These are phyloP conservation scores for Andrena marginata DNA, from an alignment of 2,888 invertebrate species.

Conservation along the genomic window DNA sequence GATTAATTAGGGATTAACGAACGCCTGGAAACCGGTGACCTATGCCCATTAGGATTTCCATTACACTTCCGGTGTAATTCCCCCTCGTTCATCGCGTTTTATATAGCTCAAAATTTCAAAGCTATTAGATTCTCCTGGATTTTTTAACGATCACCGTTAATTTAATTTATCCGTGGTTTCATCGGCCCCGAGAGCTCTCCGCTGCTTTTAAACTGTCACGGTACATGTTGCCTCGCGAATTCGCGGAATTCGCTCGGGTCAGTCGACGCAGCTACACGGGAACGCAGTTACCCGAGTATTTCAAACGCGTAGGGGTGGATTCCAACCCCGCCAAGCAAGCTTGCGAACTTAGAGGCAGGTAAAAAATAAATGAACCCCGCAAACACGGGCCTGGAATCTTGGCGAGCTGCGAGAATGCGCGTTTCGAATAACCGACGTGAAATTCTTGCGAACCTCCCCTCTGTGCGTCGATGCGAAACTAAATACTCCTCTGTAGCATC, in stretches of 20 bases:
- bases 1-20: neutral
- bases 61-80: neutral
- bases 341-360: neutral
- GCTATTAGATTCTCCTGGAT: neutral
- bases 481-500: neutral
- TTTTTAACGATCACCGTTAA: neutral
- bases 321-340: neutral
- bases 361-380: slow-evolving; percentile 35
- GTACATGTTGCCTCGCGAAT: neutral
- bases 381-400: slow-evolving; percentile 6
- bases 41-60: neutral
- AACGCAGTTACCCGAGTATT: slow-evolving; percentile 8
- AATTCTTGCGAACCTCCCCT: slow-evolving; percentile 1
- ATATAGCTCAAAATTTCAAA: too few relatives aligned
- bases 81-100: too few relatives aligned
- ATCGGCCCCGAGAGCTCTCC: neutral
- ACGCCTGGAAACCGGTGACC: neutral
- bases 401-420: neutral
- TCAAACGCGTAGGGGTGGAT: neutral
- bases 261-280: neutral
- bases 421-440: neutral
- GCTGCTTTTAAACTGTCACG: neutral
- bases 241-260: neutral
- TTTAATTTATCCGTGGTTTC: neutral
- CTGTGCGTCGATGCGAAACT: neutral